Percentiles rank a stretch among this genome's conserved stretches.
phyloP scores from a whole-genome alignment of 2,113 vertebrate genomes.

The Rhadina sibilatrix region DNA sequence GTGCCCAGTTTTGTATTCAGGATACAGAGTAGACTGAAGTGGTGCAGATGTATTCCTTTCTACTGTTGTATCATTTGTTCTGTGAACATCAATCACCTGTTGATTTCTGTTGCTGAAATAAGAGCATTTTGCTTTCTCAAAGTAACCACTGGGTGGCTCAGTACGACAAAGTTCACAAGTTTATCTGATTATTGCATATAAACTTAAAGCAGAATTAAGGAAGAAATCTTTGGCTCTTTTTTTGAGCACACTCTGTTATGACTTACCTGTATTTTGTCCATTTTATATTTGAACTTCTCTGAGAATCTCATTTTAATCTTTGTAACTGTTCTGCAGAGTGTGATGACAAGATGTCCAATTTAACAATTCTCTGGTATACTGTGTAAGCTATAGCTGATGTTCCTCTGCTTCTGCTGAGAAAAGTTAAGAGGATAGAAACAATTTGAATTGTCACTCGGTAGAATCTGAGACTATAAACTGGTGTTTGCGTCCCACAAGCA shows the following conservation, averaged over 20 bases:
- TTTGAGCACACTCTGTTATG: neutral
- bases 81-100: neutral
- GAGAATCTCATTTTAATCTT: neutral
- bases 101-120: neutral
- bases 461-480: neutral
- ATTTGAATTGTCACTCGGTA: neutral
- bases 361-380: neutral
- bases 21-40: neutral
- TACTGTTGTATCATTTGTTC: fast-evolving
- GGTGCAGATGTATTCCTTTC: neutral
- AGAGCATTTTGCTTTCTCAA: neutral
- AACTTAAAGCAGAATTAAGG: neutral
- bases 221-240: neutral
- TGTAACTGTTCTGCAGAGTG: neutral
- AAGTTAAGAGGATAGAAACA: neutral
- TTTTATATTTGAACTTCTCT: neutral
- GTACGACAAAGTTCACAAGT: neutral
- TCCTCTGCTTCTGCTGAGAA: neutral
- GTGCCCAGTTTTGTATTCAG: neutral
- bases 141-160: conserved; percentile 36
- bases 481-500: neutral
- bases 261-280: neutral
- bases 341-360: neutral
- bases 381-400: neutral
- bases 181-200: neutral